Evolutionary conservation across 2,888 invertebrate species (phyloP).

Genomic region (Trissolcus brochymenae): DNA sequence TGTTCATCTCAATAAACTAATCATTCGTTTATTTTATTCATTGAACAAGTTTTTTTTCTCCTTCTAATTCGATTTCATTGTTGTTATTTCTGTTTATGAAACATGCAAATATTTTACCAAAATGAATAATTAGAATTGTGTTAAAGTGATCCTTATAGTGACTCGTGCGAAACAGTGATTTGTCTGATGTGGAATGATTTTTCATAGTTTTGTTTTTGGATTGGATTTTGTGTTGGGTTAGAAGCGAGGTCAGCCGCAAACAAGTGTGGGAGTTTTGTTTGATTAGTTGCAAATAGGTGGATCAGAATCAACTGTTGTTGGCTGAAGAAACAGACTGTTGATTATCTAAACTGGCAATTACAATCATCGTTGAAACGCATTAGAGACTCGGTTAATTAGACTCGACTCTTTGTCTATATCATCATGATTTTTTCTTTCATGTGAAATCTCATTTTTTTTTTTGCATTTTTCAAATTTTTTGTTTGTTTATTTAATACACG

Average conservation of each 20-base stretch:
- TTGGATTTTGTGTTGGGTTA: conserved; percentile 8
- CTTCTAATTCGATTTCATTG: too few species aligned
- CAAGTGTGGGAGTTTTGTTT: conserved; percentile 42
- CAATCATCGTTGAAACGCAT: conserved; percentile 35
- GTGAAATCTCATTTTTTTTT: background rate
- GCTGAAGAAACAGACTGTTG: conserved; percentile 39
- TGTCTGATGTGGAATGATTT: background rate
- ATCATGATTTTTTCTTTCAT: conserved; percentile 22
- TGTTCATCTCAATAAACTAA: background rate
- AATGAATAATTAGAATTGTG: too few species aligned
- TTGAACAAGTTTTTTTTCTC: too few species aligned
- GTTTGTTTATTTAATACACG: background rate
- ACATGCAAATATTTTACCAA: too few species aligned
- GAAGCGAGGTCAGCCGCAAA: conserved; percentile 22
- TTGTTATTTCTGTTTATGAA: too few species aligned
- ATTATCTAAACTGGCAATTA: conserved; percentile 51
- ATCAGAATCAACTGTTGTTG: conserved; percentile 38
- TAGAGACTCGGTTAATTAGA: conserved; percentile 34
- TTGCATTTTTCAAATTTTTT: background rate
- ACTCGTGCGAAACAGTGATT: background rate
- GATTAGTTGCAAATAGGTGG: conserved; percentile 40
- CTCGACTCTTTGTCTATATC: conserved; percentile 10
- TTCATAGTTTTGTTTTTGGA: background rate
- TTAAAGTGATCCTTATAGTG: background rate
- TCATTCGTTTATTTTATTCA: background rate